phyloP scores from a whole-genome alignment of 2,797 vertebrate species.

The Channallabes apus region DNA sequence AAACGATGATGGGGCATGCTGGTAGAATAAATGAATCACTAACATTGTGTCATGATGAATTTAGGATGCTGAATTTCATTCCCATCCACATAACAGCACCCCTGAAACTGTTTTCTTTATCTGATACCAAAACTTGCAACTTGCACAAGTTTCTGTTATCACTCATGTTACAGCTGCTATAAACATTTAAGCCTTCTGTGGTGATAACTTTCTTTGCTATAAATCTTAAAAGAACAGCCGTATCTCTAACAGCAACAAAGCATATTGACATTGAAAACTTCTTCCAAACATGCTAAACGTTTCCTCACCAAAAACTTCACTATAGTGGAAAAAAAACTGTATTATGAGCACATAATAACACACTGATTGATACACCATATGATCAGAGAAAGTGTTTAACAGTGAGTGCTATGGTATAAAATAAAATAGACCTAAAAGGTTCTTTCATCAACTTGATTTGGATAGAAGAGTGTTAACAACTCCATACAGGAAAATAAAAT shows the following conservation, averaged over 20 bases:
- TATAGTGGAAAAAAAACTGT: not conserved
- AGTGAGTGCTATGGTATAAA: not conserved
- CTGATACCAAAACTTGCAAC: not conserved
- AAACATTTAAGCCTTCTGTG: not conserved
- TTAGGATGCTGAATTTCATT: not conserved
- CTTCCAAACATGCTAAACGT: not conserved
- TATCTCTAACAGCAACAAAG: not conserved
- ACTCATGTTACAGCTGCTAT: not conserved
- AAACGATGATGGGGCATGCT: not conserved
- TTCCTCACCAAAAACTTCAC: not conserved
- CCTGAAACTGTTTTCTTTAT: not conserved
- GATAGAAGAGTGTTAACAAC: constrained; percentile 33
- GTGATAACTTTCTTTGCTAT: not conserved
- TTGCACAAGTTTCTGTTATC: not conserved
- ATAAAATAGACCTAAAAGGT: not conserved
- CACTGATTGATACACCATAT: not conserved
- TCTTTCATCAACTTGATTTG: constrained; percentile 14
- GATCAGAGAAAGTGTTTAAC: not conserved
- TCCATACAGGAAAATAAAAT: constrained; percentile 32
- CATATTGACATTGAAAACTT: not conserved
- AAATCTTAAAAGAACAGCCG: not conserved
- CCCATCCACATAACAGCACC: too few relatives aligned
- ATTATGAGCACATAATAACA: not conserved
- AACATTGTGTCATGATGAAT: not conserved
- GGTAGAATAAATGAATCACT: not conserved